Evolutionary conservation across 2,797 vertebrate species (phyloP), one percentile per base, ranked within the genome.

Genomic region (Myiothlypis coronata): DNA sequence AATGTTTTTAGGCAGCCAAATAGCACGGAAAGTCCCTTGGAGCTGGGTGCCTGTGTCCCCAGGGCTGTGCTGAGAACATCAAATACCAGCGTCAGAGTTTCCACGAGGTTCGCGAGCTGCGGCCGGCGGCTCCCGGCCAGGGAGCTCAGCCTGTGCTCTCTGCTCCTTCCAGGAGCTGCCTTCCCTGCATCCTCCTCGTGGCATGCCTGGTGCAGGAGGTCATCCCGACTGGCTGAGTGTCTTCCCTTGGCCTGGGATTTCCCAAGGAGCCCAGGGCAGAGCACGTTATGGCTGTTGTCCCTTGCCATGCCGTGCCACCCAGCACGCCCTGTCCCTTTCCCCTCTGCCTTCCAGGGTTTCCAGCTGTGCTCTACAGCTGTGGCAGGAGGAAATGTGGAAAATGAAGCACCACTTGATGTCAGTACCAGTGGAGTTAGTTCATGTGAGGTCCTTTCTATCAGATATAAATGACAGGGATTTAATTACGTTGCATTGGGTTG

Each of bases 241-340:
- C 65, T 87, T 65, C 49, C 7, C 46, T 57, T 41, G 46, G 34
- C 1, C 43, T 67, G 55, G 57, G 46, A 50, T 81, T 86, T 86
- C 77, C 69, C 27, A 6, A 47, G 50, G n/a, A 93, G 35, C 49
- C 34, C 28, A 16, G 28, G 61, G 44, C 55, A 76, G 34, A 39
- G n/a, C 3, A 0, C 0, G 0, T 15, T 5, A 3, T 0, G 2
- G 7, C 44, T 60, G 46, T 32, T 32, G 22, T 16, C 74, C 23
- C 17, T 30, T 4, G 2, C 22, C 2, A 0, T 24, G 14, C 39
- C 22, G 35, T 49, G 59, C 44, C 59, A 39, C n/a, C 70, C 11
- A 3, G 15, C 52, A 14, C 2, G 0, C 0, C 0, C 41, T 60
- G 68, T 28, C 43, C 6, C 17, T 37, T 69, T 28, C 4, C 35